A percentile compares a stretch with the other conserved stretches of the same genome.
Evolutionary conservation across 2,113 vertebrate species (phyloP).

Genomic region (Cololabis saira): DNA sequence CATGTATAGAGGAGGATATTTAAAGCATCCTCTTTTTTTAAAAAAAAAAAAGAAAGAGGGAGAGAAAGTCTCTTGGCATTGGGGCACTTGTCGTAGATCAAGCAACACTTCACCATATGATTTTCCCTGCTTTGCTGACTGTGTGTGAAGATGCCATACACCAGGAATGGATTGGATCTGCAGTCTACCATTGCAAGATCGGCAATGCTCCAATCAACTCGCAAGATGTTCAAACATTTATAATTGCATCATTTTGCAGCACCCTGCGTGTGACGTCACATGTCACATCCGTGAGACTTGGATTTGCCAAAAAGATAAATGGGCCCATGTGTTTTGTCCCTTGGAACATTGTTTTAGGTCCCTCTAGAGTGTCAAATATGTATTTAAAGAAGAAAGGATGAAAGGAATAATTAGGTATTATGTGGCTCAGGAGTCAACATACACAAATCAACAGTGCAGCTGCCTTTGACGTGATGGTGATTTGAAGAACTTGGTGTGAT

Average conservation of each 20-base stretch:
- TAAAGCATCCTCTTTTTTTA: constrained; percentile 60
- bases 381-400: constrained; percentile 38
- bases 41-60: constrained; percentile 17
- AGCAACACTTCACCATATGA: constrained; percentile 80
- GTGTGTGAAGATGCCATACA: constrained; percentile 78
- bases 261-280: constrained; percentile 59
- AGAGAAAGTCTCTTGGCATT: constrained; percentile 69
- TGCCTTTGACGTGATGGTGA: constrained; percentile 75
- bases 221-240: constrained; percentile 79
- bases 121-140: constrained; percentile 76
- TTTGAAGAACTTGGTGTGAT: constrained; percentile 77
- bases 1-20: constrained; percentile 62
- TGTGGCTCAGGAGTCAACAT: constrained; percentile 53
- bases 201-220: constrained; percentile 75
- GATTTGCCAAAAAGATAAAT: constrained; percentile 50
- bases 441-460: constrained; percentile 57
- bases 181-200: constrained; percentile 70
- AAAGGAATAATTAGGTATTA: constrained; percentile 42
- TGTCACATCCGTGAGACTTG: constrained; percentile 26
- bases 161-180: constrained; percentile 72
- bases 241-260: constrained; percentile 65
- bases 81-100: constrained; percentile 74
- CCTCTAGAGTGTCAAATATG: constrained; percentile 23
- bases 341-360: constrained; percentile 26
- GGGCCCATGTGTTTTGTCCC: constrained; percentile 16